Conservation (phyloP, 2,797 vertebrate species). For the Telmatherina bonti region DNA sequence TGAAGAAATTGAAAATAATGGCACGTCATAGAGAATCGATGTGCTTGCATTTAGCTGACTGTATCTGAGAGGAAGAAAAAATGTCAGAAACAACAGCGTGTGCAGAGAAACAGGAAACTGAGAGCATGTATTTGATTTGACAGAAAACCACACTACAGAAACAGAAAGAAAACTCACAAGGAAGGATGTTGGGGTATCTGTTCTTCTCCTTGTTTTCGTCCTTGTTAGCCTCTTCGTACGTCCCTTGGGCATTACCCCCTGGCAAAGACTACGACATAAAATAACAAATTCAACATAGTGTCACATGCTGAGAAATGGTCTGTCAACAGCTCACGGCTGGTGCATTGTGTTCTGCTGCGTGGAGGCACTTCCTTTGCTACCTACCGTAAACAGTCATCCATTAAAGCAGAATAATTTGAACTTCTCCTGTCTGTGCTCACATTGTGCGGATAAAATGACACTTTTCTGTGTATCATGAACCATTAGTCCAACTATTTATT, state of each 20-base stretch:
- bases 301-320: conserved; percentile 5
- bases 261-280: conserved; percentile 87
- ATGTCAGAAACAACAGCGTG: not conserved
- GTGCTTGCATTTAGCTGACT: not conserved
- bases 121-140: conserved; percentile 23
- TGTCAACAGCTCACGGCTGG: not conserved
- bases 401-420: conserved; percentile 56
- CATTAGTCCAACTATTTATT: conserved; percentile 56
- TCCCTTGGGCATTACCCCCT: conserved; percentile 88
- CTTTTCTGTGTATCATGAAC: not conserved
- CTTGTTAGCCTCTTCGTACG: conserved; percentile 93
- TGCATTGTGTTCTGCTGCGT: conserved; percentile 35
- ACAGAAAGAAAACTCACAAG: conserved; percentile 86
- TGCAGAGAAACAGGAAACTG: conserved; percentile 57
- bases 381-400: conserved; percentile 44
- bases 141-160: conserved; percentile 22
- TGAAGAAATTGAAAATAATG: conserved; percentile 6
- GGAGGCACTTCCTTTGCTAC: conserved; percentile 70
- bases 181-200: conserved; percentile 98
- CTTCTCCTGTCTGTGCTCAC: conserved; percentile 67
- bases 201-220: conserved; percentile 98
- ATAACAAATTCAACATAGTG: conserved; percentile 21
- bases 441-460: conserved; percentile 9
- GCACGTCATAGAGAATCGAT: conserved; percentile 26
- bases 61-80: not conserved